Evolutionary conservation across 2,113 vertebrate species (phyloP).

Genomic region (Plectropomus leopardus): DNA sequence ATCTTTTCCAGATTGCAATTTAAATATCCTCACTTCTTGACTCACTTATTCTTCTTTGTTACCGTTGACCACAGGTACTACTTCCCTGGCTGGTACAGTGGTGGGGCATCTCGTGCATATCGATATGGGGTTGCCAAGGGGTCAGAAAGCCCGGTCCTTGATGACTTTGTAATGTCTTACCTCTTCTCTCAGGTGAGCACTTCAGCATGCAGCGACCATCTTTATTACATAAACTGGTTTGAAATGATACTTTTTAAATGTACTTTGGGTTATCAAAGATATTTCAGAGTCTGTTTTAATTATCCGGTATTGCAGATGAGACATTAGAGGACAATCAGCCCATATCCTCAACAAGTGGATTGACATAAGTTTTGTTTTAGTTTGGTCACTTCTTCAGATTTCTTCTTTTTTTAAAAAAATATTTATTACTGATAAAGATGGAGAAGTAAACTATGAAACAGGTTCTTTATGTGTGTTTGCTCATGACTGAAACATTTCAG

Average conservation of each 20-base stretch:
- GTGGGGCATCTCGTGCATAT: conserved; percentile 88
- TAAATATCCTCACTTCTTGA: neutral
- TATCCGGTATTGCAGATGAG: neutral
- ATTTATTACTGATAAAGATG: neutral
- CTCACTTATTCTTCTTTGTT: neutral
- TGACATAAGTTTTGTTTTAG: neutral
- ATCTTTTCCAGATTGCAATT: neutral
- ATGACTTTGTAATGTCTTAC: conserved; percentile 94
- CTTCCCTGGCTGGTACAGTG: conserved; percentile 96
- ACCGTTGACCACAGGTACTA: conserved; percentile 88
- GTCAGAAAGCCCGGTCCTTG: conserved; percentile 91
- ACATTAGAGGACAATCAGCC: conserved; percentile 14
- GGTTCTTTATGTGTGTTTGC: neutral
- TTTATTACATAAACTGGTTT: neutral
- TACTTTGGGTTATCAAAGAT: neutral
- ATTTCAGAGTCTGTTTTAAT: neutral
- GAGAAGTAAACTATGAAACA: neutral
- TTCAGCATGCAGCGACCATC: neutral
- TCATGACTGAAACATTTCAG: neutral
- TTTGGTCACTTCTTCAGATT: neutral
- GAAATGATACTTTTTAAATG: neutral
- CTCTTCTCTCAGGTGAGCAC: conserved; percentile 93
- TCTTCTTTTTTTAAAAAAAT: no score
- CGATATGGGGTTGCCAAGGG: conserved; percentile 92
- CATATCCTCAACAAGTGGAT: conserved; percentile 5